phyloP scores from a whole-genome alignment of 2,113 vertebrate genomes.

The Myxocyprinus asiaticus region DNA sequence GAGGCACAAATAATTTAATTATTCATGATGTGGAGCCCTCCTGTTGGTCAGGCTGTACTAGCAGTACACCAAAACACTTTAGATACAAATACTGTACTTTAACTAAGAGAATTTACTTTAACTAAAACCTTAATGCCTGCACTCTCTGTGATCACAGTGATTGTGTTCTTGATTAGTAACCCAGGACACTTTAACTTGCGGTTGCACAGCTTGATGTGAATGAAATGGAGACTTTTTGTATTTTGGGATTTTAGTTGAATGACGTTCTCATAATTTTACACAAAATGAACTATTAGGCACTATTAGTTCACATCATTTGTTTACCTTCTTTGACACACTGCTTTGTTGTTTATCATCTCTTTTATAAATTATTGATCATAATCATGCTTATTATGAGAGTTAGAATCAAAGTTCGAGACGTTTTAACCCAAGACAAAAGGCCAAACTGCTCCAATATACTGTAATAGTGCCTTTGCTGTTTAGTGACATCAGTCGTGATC shows the following conservation, averaged over 20 bases:
- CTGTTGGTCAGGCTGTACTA: slow-evolving; percentile 49
- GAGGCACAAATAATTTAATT: slow-evolving; percentile 67
- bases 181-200: background rate
- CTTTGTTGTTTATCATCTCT: background rate
- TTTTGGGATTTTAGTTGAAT: background rate
- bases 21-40: slow-evolving; percentile 66
- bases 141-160: too few species aligned
- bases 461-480: background rate
- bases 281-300: background rate
- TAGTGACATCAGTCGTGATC: slow-evolving; percentile 1
- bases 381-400: background rate
- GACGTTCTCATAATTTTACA: slow-evolving; percentile 9
- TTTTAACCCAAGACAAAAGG: background rate
- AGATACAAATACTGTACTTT: background rate
- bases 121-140: background rate
- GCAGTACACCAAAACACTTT: slow-evolving; percentile 20
- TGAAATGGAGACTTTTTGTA: background rate
- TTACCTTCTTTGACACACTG: background rate
- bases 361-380: background rate
- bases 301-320: background rate
- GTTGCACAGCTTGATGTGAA: slow-evolving; percentile 3
- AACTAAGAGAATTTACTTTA: background rate
- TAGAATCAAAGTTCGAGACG: background rate
- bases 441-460: background rate
- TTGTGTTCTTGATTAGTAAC: background rate